phyloP scores from a whole-genome alignment of 2,797 vertebrate genomes.

The Staurois parvus region DNA sequence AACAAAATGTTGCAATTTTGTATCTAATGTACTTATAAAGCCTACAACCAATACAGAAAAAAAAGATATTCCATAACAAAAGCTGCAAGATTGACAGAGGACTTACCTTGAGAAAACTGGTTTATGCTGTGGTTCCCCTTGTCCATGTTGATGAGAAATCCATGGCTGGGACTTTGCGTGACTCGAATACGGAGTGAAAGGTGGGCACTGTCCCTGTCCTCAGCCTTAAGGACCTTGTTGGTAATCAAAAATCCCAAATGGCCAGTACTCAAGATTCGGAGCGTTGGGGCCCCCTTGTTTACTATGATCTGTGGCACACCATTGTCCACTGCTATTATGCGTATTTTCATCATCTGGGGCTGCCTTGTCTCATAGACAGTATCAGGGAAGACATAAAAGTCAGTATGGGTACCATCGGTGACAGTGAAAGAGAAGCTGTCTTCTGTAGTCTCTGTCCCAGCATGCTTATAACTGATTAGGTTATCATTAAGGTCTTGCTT shows the following conservation, averaged over 20 bases:
- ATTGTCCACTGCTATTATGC: slow-evolving; percentile 86
- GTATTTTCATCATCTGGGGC: slow-evolving; percentile 91
- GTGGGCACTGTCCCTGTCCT: slow-evolving; percentile 88
- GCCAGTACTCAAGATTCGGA: slow-evolving; percentile 83
- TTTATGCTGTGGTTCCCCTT: slow-evolving; percentile 90
- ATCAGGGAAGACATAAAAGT: slow-evolving; percentile 94
- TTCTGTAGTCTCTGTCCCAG: slow-evolving; percentile 86
- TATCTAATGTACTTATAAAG: no score
- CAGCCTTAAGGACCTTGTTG: slow-evolving; percentile 89
- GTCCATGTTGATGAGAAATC: slow-evolving; percentile 88
- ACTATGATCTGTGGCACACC: slow-evolving; percentile 87
- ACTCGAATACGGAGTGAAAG: slow-evolving; percentile 84
- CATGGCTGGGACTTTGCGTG: slow-evolving; percentile 82
- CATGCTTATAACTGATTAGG: slow-evolving; percentile 93
- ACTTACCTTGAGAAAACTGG: slow-evolving; percentile 92
- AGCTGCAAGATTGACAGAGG: not conserved
- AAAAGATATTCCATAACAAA: no score
- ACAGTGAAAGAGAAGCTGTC: slow-evolving; percentile 96
- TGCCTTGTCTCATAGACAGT: slow-evolving; percentile 89
- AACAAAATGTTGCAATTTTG: no score
- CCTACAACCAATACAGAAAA: no score
- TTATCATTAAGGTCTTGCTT: slow-evolving; percentile 97
- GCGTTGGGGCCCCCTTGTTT: slow-evolving; percentile 89
- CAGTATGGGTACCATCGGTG: slow-evolving; percentile 92
- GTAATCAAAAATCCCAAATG: slow-evolving; percentile 91